Evolutionary conservation across 2,797 vertebrate species (phyloP).

Genomic region (Neosilurus hyrtlii): DNA sequence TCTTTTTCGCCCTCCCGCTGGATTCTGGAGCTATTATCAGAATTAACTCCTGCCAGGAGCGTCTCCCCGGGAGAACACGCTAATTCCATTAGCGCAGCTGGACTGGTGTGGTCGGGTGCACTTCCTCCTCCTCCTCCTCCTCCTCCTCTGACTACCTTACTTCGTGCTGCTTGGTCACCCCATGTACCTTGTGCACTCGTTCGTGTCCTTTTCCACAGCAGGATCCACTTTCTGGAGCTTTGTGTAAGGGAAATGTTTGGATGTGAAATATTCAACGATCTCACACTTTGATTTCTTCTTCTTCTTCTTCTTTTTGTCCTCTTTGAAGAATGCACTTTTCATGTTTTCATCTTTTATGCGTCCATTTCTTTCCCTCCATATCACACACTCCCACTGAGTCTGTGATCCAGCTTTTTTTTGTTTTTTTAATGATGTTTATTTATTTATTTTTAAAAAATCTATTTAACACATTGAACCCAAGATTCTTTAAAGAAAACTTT

Average conservation of each 20-base stretch:
- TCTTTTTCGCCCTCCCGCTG: constrained; percentile 39
- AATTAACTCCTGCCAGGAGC: constrained; percentile 79
- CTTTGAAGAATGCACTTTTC: constrained; percentile 56
- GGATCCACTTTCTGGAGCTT: constrained; percentile 69
- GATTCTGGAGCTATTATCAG: constrained; percentile 76
- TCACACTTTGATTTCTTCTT: constrained; percentile 54
- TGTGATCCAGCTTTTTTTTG: neutral
- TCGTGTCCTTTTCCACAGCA: constrained; percentile 56
- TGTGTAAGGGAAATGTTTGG: constrained; percentile 62
- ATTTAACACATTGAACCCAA: neutral
- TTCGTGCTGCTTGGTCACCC: constrained; percentile 2
- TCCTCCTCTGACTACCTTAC: constrained; percentile 50
- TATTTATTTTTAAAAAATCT: no score
- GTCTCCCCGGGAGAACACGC: constrained; percentile 75
- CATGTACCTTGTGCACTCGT: constrained; percentile 39
- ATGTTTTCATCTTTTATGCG: constrained; percentile 44
- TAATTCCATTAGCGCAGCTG: constrained; percentile 84
- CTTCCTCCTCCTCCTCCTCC: constrained; percentile 60
- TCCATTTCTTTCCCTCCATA: constrained; percentile 27
- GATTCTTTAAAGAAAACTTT: neutral
- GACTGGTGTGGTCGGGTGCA: constrained; percentile 64
- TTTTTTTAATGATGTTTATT: neutral
- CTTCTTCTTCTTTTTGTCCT: constrained; percentile 56
- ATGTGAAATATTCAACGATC: constrained; percentile 73
- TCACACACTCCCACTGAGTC: neutral